Conservation (phyloP, 2,797 vertebrate genomes). For the Chaetodon trifasciatus region DNA sequence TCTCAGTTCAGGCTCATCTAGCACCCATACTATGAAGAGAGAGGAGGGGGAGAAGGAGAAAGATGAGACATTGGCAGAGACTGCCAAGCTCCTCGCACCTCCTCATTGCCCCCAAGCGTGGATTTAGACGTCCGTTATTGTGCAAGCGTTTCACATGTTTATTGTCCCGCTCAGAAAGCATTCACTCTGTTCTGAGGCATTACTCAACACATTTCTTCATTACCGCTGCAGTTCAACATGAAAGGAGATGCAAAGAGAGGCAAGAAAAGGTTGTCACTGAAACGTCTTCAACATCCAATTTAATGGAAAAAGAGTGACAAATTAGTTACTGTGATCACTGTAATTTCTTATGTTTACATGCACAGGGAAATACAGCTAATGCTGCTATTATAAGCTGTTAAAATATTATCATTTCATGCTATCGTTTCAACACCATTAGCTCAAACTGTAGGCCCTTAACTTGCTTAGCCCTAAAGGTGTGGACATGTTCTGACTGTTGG, state of each 20-base stretch:
- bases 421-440: slow-evolving; percentile 4
- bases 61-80: slow-evolving; percentile 63
- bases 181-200: slow-evolving; percentile 58
- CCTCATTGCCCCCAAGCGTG: slow-evolving; percentile 78
- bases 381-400: not conserved
- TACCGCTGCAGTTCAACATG: slow-evolving; percentile 53
- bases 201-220: slow-evolving; percentile 71
- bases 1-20: slow-evolving; percentile 61
- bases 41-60: slow-evolving; percentile 44
- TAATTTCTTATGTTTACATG: slow-evolving; percentile 14
- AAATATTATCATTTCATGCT: not conserved
- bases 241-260: slow-evolving; percentile 41
- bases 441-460: not conserved
- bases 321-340: not conserved
- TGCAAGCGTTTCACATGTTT: slow-evolving; percentile 74
- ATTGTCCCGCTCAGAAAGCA: slow-evolving; percentile 72
- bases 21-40: slow-evolving; percentile 26
- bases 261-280: slow-evolving; percentile 1
- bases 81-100: slow-evolving; percentile 76
- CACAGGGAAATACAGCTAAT: not conserved
- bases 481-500: slow-evolving; percentile 39
- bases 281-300: not conserved
- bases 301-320: not conserved
- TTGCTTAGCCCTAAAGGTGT: slow-evolving; percentile 19
- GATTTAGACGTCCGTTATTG: slow-evolving; percentile 84